phyloP scores from a whole-genome alignment of 2,113 vertebrate genomes.

The Serranochromis macrocephalus region DNA sequence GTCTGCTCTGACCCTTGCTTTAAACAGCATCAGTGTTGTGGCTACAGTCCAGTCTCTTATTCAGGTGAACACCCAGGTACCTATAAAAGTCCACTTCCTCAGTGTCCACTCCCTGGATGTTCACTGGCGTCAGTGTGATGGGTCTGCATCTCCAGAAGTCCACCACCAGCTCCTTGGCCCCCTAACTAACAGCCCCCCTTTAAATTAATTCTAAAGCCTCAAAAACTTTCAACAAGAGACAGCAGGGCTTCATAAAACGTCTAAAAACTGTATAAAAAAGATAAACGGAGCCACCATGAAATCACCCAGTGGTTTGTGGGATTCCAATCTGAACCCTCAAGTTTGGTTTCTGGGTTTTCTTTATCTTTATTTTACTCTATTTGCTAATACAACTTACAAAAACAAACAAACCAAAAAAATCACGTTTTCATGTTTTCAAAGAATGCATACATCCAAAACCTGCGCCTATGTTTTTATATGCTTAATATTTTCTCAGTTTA shows the following conservation, averaged over 20 bases:
- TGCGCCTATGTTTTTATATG: rapidly evolving
- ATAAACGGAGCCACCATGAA: rapidly evolving
- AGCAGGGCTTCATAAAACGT: not conserved
- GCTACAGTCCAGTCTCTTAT: not conserved
- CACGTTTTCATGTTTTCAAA: not conserved
- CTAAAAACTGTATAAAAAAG: not conserved
- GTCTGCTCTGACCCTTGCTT: rapidly evolving
- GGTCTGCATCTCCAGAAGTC: rapidly evolving
- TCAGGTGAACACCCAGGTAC: not conserved
- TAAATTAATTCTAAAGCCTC: rapidly evolving
- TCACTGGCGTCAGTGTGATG: rapidly evolving
- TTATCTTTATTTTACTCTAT: not conserved
- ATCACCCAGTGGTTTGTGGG: not conserved
- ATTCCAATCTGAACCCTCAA: not conserved
- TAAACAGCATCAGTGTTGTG: rapidly evolving
- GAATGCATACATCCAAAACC: not conserved
- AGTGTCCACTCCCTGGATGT: not conserved
- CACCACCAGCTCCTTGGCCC: not conserved
- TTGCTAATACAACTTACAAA: not conserved
- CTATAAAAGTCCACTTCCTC: rapidly evolving
- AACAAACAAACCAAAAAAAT: not conserved
- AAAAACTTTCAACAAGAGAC: not conserved
- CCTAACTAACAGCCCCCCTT: not conserved
- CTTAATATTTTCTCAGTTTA: not conserved
- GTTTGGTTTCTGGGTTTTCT: not conserved